Conservation (phyloP, 1,140 invertebrate genomes). For the Lanistes nyassanus region DNA sequence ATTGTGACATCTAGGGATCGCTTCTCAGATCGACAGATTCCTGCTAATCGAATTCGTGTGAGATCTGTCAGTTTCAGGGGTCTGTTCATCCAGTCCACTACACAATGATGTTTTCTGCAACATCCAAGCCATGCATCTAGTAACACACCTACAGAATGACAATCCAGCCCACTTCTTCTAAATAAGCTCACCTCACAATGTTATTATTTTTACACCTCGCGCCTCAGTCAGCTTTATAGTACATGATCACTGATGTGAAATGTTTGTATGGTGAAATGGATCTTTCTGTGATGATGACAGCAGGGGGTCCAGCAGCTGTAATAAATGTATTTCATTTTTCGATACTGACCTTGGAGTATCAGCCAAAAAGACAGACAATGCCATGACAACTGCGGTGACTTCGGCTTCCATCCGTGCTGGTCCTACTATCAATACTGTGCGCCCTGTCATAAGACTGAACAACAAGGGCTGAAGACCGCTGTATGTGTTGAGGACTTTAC, state of each 20-base stretch:
- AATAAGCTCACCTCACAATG: neutral
- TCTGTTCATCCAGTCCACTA: constrained; percentile 45
- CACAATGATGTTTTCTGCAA: constrained; percentile 37
- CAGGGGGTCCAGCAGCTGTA: no score
- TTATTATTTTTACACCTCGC: neutral
- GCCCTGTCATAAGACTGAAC: constrained; percentile 53
- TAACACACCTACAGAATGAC: neutral
- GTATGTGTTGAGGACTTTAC: constrained; percentile 46
- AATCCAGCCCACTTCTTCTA: neutral
- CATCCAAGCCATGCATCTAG: neutral
- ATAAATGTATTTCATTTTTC: no score
- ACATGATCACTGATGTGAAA: no score
- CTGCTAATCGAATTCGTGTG: constrained; percentile 43
- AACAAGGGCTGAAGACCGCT: constrained; percentile 45
- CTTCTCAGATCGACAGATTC: constrained; percentile 51
- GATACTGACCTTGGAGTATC: constrained; percentile 45
- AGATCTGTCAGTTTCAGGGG: constrained; percentile 44
- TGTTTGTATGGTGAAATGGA: no score
- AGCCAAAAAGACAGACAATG: constrained; percentile 53
- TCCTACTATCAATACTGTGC: constrained; percentile 54
- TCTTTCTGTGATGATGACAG: no score
- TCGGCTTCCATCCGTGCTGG: constrained; percentile 40
- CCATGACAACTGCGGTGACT: constrained; percentile 47
- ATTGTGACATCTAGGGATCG: constrained; percentile 44
- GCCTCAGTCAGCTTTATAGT: no score